Evolutionary conservation across 92 coral and sea anemone species (phyloP).

Genomic region (Bergia puertoricense): DNA sequence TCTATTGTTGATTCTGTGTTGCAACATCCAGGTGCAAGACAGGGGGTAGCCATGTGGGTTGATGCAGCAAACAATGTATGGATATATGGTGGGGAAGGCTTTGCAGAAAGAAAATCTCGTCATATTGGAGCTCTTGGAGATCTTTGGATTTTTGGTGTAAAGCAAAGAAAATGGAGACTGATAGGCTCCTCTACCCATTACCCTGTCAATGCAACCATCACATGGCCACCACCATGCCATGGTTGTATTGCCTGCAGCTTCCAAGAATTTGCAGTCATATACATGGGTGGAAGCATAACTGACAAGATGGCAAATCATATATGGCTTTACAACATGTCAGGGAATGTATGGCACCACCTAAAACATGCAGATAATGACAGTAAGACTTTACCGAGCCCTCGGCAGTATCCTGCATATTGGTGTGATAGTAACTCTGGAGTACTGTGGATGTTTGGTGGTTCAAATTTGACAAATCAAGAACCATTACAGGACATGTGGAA

Average conservation of each 20-base stretch:
- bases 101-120: slow-evolving; percentile 25
- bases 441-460: slow-evolving; percentile 82
- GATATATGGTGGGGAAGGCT: slow-evolving; percentile 79
- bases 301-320: slow-evolving; percentile 29
- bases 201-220: slow-evolving; percentile 4
- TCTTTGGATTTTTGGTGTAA: slow-evolving; percentile 70
- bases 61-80: slow-evolving; percentile 66
- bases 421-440: slow-evolving; percentile 64
- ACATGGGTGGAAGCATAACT: slow-evolving; percentile 47
- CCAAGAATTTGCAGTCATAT: slow-evolving; percentile 57
- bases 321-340: slow-evolving; percentile 68
- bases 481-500: slow-evolving; percentile 74
- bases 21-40: slow-evolving; percentile 73
- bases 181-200: slow-evolving; percentile 1
- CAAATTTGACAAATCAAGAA: slow-evolving; percentile 25
- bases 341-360: slow-evolving; percentile 58
- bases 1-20: slow-evolving; percentile 12
- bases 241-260: slow-evolving; percentile 72
- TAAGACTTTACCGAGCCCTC: slow-evolving; percentile 43
- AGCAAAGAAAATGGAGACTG: slow-evolving; percentile 56
- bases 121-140: slow-evolving; percentile 54
- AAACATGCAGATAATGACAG: slow-evolving; percentile 17
- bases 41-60: slow-evolving; percentile 73
- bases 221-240: slow-evolving; percentile 61
- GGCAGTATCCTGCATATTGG: slow-evolving; percentile 74